Evolutionary conservation across 2,888 invertebrate species (phyloP).

Genomic region (Chymomyza amoena): DNA sequence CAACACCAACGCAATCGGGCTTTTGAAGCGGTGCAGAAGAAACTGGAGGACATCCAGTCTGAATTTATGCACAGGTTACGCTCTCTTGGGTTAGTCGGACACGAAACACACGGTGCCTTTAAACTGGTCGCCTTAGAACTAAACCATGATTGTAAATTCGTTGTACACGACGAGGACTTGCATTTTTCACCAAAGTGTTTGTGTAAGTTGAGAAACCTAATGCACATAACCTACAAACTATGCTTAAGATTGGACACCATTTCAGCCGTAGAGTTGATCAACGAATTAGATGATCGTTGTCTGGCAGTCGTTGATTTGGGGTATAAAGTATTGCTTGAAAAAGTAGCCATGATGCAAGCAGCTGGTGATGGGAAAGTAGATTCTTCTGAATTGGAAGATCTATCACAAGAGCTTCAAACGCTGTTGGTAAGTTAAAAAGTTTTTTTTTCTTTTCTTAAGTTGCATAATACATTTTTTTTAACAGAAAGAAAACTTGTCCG

Average conservation of each 20-base stretch:
- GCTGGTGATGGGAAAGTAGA: slow-evolving; percentile 9
- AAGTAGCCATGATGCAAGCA: slow-evolving; percentile 19
- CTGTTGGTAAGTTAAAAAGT: slow-evolving; percentile 35
- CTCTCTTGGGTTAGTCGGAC: slow-evolving; percentile 5
- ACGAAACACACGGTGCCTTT: slow-evolving; percentile 25
- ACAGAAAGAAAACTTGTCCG: neutral
- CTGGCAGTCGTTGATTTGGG: slow-evolving; percentile 29
- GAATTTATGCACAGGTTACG: slow-evolving; percentile 43
- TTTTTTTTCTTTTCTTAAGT: neutral
- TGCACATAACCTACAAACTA: neutral
- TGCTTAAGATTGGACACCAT: neutral
- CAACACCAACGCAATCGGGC: slow-evolving; percentile 32
- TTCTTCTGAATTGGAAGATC: slow-evolving; percentile 14
- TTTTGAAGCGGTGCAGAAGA: slow-evolving; percentile 32
- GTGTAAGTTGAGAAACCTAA: slow-evolving; percentile 45
- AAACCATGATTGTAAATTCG: slow-evolving; percentile 40
- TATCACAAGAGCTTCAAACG: slow-evolving; percentile 24
- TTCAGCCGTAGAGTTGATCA: slow-evolving; percentile 40
- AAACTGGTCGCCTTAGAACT: slow-evolving; percentile 52
- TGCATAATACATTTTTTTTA: neutral
- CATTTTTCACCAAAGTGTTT: slow-evolving; percentile 41
- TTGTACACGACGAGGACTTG: slow-evolving; percentile 47
- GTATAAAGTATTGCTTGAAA: slow-evolving; percentile 25
- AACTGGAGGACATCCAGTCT: slow-evolving; percentile 41
- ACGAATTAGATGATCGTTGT: slow-evolving; percentile 47